Conservation (phyloP, 2,113 vertebrate genomes). For the Pelecanoides urinatrix region DNA sequence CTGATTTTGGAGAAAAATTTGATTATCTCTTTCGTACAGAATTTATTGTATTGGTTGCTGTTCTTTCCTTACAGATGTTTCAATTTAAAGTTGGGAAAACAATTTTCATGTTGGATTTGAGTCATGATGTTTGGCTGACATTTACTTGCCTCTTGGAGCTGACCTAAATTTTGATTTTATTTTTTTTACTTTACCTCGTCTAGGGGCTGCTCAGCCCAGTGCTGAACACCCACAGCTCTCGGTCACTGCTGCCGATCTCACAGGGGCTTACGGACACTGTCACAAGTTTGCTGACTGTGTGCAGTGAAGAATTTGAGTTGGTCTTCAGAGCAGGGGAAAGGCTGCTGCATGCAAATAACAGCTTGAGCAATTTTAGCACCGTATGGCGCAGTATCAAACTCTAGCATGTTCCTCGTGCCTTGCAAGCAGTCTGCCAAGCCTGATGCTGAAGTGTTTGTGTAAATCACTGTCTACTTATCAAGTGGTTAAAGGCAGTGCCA, state of each 20-base stretch:
- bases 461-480: accelerated
- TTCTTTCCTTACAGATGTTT: constrained; percentile 66
- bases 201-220: neutral
- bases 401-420: neutral
- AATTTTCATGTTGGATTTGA: constrained; percentile 60
- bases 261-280: neutral
- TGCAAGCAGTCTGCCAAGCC: neutral
- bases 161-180: constrained; percentile 28
- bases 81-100: constrained; percentile 66
- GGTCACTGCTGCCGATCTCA: neutral
- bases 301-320: neutral
- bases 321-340: neutral
- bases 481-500: neutral
- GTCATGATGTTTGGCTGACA: constrained; percentile 67
- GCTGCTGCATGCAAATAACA: neutral
- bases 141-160: constrained; percentile 38
- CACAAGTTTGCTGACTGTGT: neutral
- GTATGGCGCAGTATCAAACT: accelerated
- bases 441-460: neutral
- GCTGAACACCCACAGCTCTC: neutral
- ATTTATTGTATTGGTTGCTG: neutral
- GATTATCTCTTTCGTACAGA: neutral
- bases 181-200: neutral
- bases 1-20: neutral
- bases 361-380: neutral